Evolutionary conservation across 2,888 invertebrate genomes (phyloP), one percentile per base, ranked within the genome.

Genomic region (Phyto melanocephala): DNA sequence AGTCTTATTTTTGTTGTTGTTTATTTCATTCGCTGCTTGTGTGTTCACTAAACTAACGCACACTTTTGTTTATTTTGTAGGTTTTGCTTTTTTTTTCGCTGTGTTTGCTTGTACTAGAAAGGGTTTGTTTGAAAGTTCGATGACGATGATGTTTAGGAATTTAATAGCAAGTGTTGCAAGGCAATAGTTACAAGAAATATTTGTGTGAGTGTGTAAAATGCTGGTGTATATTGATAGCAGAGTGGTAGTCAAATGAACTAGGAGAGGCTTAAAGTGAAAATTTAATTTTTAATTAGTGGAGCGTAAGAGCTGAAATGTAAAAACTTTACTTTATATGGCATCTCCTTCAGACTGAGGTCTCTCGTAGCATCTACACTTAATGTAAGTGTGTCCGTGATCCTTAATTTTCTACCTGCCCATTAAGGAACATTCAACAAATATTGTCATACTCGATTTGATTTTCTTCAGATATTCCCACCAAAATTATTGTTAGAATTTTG

Each of bases 131-230:
- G n/a, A 10, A 35, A 58, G 47, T 37, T 20, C 24, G 13, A 17
- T 37, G 13, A n/a, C n/a, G 33, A 33, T 35, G 62, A 54, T 77
- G 54, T 37, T 56, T 17, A 78, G 54, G 77, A 78, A 78, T 78
- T 70, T 71, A 63, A 63, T 56, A 78, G 47, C 77, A 78, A 78
- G 77, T 78, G 77, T 78, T 70, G 63, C 76, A 52, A 60, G 11
- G 40, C 20, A 67, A 76, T 60, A 58, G 22, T 50, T 17, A 17
- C 54, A 15, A 47, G 15, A 33, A 11, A 54, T 60, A 40, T 58
- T 40, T 67, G 24, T 33, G 24, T 58, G n/a, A 28, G 60, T 24
- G 17, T 6, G 35, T 20, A 20, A 13, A 54, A 15, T n/a, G 5
- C 20, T 15, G 28, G 6, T 28, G 6, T 5, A 28, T 10, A 20